Evolutionary conservation across 2,113 vertebrate species (phyloP), one percentile per base, ranked within the genome.

Genomic region (Panthera tigris): DNA sequence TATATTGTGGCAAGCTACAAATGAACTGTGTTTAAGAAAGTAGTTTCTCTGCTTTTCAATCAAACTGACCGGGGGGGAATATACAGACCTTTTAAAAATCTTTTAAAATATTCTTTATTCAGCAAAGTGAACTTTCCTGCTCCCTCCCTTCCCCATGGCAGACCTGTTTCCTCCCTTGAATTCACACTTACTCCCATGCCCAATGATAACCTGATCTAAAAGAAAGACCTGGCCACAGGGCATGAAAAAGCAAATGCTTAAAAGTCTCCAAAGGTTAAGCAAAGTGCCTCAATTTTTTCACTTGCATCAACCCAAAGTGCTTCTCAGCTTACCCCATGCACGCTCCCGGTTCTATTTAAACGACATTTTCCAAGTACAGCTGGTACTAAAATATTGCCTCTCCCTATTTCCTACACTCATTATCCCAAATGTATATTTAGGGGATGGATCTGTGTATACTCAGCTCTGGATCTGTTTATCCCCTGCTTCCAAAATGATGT

Each of bases 21-120:
- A 78, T 73, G 88, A 83, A 95, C 74, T 87, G 29, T 76, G 6
- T 91, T 73, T 69, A 68, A 94, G 41, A 90, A 91, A 94, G 52
- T 48, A 57, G 25, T 36, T 63, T n/a, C 83, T 95, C 87, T 68
- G 65, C 45, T 94, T 96, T 90, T 88, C 45, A 41, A 55, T 39
- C 84, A 68, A 76, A 78, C 39, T 87, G 55, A 11, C 9, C 76
- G 33, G 29, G 39, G 21, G 63, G 88, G 25, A 88, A 61, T 39
- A 52, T 48, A 33, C 65, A 73, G 68, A 95, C 9, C 41, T 25
- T 61, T 23, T 23, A 9, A 61, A 61, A 61, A 31, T n/a, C 27
- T 76, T 96, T 50, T 90, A 7, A 80, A 88, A 80, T 73, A 66
- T 11, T 90, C 31, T 39, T 48, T 48, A 61, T 18, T 57, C 36